Conservation (phyloP, 2,888 invertebrate genomes). For the Pomacea canaliculata region DNA sequence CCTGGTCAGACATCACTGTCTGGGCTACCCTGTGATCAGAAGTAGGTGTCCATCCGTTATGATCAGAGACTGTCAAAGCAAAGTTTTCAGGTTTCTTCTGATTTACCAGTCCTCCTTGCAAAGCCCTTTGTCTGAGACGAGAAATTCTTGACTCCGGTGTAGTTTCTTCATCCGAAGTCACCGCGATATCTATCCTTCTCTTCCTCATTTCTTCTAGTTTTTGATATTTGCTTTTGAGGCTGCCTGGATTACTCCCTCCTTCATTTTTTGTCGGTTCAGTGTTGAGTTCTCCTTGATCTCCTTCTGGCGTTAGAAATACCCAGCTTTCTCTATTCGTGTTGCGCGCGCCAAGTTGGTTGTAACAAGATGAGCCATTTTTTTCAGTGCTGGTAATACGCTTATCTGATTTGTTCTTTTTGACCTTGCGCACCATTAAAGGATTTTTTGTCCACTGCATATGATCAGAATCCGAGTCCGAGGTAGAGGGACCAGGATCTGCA, state of each 20-base stretch:
- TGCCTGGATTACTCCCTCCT: constrained; percentile 30
- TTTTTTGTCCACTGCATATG: constrained; percentile 58
- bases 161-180: constrained; percentile 62
- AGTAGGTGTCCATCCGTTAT: constrained; percentile 16
- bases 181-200: constrained; percentile 54
- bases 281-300: constrained; percentile 18
- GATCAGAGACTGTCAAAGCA: constrained; percentile 14
- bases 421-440: constrained; percentile 50
- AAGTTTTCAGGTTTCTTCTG: constrained; percentile 14
- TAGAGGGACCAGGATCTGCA: constrained; percentile 34
- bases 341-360: constrained; percentile 19
- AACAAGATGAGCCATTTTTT: constrained; percentile 30
- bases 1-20: constrained; percentile 15
- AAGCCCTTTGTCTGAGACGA: constrained; percentile 53
- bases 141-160: constrained; percentile 58
- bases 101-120: constrained; percentile 39
- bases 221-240: constrained; percentile 49
- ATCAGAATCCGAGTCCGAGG: constrained; percentile 50
- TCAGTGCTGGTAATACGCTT: constrained; percentile 44
- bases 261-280: constrained; percentile 5
- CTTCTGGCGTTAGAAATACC: constrained; percentile 36
- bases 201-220: constrained; percentile 59
- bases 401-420: constrained; percentile 40
- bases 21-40: background rate
- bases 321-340: constrained; percentile 40